A percentile compares a stretch with the other conserved stretches of the same genome.
phyloP scores from a whole-genome alignment of 2,888 invertebrate genomes.

The Halocaridina rubra region DNA sequence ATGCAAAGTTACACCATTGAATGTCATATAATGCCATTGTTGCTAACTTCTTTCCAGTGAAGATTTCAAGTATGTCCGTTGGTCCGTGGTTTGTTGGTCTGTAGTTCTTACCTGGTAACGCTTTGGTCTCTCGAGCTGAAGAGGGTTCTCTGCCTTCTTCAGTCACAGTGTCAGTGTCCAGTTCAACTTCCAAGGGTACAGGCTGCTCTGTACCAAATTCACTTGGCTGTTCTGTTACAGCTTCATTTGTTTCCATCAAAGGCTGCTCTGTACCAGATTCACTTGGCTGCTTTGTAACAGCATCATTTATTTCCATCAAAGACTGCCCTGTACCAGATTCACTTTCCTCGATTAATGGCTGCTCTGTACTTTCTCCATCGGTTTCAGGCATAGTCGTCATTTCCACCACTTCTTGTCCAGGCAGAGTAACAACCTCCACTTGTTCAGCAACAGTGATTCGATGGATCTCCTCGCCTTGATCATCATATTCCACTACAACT shows the following conservation, averaged over 20 bases:
- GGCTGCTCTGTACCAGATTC: neutral
- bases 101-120: slow-evolving; percentile 40
- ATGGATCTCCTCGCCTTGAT: slow-evolving; percentile 31
- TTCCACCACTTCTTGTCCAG: neutral
- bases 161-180: neutral
- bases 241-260: neutral
- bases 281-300: neutral
- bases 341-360: neutral
- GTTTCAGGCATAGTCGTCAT: neutral
- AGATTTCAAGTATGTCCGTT: too few relatives aligned
- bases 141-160: neutral
- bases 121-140: slow-evolving; percentile 35
- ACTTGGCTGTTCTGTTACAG: neutral
- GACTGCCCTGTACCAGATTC: neutral
- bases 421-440: slow-evolving; percentile 28
- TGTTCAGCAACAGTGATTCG: slow-evolving; percentile 29
- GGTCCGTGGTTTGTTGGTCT: too few relatives aligned
- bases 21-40: too few relatives aligned
- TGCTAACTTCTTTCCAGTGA: too few relatives aligned
- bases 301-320: neutral
- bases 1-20: too few relatives aligned
- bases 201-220: neutral
- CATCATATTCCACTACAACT: slow-evolving; percentile 39
- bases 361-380: neutral
- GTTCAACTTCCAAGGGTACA: too few relatives aligned